Base-by-base conservation (phyloP, 2,888 invertebrate species). In the Sussaba pulchella region DNA sequence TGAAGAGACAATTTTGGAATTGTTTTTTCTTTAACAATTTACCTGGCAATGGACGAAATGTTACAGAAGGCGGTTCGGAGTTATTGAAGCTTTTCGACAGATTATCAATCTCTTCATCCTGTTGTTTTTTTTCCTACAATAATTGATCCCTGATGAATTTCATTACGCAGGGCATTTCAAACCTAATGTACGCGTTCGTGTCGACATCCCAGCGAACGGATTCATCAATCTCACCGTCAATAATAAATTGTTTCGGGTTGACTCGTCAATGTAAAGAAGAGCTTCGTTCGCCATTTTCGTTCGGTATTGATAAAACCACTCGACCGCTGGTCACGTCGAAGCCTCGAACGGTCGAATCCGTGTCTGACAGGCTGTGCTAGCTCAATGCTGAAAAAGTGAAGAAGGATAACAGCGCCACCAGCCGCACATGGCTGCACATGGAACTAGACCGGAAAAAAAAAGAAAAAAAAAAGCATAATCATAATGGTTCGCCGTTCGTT, bases 21-120 rank as follows among this genome's bases (percentile, higher is more conserved):
- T 31, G 31, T 31, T 5, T 31, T 31, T 31, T 31, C 31, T 39
- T 59, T 31, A 6, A 5, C 59, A 9, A 86, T 86, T 92, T 93
- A 96, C 96, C 96, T 91, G 96, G 95, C 80, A 90, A 93, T 45
- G 96, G 96, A 90, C 95, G 95, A 1, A 96, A 94, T 75, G 95
- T 92, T 89, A 95, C 95, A 1, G 94, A 94, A 26, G 95, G 95
- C 39, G 80, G 76, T 54, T 90, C 87, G 79, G 93, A 89, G 31
- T 93, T 89, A 77, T 93, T 93, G 1, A 93, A 91, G 17, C 92
- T 91, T 54, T 93, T 91, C 63, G 95, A 93, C 45, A 95, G 91
- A 86, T 94, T 94, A 79, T 94, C 94, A 12, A 96, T 90, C 82
- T 95, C 94, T 66, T 95, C 94, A 87, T 95, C 95, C 19, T 94